A percentile compares a stretch with the other conserved stretches of the same genome.
These are phyloP conservation scores for Nemurella pictetii DNA, from an alignment of 2,888 invertebrate genomes.

Conservation along the genomic window DNA sequence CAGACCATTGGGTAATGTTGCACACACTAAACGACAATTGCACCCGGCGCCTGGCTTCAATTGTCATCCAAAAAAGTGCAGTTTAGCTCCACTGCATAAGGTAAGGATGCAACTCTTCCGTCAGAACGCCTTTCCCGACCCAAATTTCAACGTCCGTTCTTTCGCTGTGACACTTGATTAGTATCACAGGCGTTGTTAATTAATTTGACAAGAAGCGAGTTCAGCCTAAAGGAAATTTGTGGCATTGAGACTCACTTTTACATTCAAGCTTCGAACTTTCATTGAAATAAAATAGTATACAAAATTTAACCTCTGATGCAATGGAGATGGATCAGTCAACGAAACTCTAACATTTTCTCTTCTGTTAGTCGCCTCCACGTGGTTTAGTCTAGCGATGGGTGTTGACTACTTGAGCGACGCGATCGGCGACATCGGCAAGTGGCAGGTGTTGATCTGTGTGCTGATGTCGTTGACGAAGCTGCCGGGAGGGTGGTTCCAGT, in stretches of 20 bases:
- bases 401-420: constrained; percentile 43
- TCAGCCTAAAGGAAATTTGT: no score
- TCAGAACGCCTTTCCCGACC: background rate
- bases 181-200: background rate
- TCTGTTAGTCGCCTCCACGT: no score
- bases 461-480: constrained; percentile 62
- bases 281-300: no score
- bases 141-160: background rate
- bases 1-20: background rate
- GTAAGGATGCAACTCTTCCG: background rate
- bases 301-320: no score
- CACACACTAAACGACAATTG: background rate
- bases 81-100: background rate
- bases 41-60: background rate
- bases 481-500: constrained; percentile 64
- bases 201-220: no score
- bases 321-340: no score
- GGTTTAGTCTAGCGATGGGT: background rate
- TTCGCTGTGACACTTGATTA: background rate
- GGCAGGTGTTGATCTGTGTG: constrained; percentile 60
- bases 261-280: no score
- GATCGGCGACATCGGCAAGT: constrained; percentile 62
- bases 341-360: no score
- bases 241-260: no score
- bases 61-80: background rate